phyloP scores from a whole-genome alignment of 2,888 invertebrate species.

The Liposcelis brunnea region DNA sequence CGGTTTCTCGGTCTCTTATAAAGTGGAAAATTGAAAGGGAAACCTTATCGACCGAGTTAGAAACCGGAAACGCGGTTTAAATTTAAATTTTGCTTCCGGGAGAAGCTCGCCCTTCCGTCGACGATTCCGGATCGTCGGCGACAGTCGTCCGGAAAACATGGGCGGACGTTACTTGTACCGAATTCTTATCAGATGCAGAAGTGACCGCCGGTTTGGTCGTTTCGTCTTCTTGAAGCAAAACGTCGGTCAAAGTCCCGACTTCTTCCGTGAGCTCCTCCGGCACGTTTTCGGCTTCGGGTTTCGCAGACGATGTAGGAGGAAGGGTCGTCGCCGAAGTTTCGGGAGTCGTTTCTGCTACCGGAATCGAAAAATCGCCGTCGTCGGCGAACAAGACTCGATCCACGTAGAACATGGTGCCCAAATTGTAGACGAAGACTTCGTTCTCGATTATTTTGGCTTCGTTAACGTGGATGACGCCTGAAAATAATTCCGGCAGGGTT shows the following conservation, averaged over 20 bases:
- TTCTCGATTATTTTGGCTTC: constrained; percentile 39
- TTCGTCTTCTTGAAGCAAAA: constrained; percentile 25
- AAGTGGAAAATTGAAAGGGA: no score
- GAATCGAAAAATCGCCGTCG: neutral
- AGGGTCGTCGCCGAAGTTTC: neutral
- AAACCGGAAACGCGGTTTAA: no score
- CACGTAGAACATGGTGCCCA: constrained; percentile 45
- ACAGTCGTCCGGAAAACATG: no score
- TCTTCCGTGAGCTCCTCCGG: constrained; percentile 26
- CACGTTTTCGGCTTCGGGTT: constrained; percentile 20
- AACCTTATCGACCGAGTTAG: no score
- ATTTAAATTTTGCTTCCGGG: no score
- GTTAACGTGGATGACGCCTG: constrained; percentile 34
- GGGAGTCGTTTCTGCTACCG: neutral
- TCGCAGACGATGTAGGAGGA: constrained; percentile 9
- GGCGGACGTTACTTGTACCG: no score
- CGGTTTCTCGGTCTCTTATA: no score
- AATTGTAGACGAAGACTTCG: constrained; percentile 44
- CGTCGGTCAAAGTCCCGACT: constrained; percentile 24
- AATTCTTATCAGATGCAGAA: no score
- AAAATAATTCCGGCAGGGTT: constrained; percentile 17
- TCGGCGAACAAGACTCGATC: constrained; percentile 35
- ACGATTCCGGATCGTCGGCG: no score
- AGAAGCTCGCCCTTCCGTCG: no score
- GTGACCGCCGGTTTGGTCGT: constrained; percentile 7